Conservation (phyloP, 92 coral and sea anemone genomes). For the Muricea muricata region DNA sequence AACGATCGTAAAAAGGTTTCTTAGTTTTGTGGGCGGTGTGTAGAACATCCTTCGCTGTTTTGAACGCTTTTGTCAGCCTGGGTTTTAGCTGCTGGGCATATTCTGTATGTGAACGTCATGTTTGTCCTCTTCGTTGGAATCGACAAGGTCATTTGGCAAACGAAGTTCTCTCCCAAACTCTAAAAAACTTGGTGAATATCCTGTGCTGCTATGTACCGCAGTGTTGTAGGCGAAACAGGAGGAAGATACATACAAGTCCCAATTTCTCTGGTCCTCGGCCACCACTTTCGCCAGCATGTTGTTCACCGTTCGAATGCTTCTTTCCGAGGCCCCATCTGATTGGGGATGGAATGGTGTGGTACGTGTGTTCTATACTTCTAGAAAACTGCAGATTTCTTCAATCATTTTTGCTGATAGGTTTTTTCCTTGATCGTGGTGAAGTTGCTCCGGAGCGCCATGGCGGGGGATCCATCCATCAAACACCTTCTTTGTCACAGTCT, state of each 20-base stretch:
- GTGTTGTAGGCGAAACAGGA: constrained; percentile 35
- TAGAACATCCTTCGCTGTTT: constrained; percentile 35
- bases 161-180: constrained; percentile 49
- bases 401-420: no score
- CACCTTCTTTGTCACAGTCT: not conserved
- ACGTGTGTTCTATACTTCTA: constrained; percentile 15
- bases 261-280: constrained; percentile 40
- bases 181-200: constrained; percentile 12
- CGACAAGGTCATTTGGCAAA: constrained; percentile 23
- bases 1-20: constrained; percentile 42
- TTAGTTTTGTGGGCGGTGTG: constrained; percentile 32
- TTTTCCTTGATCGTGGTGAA: no score
- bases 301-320: constrained; percentile 39
- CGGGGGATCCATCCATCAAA: no score
- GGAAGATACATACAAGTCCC: constrained; percentile 31
- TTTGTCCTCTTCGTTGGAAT: not conserved
- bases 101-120: not conserved
- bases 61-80: constrained; percentile 23
- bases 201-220: constrained; percentile 42
- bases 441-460: not conserved
- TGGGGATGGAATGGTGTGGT: constrained; percentile 44
- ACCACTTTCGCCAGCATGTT: constrained; percentile 47
- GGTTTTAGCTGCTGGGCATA: constrained; percentile 15
- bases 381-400: constrained; percentile 22
- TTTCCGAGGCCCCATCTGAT: constrained; percentile 53